These are phyloP conservation scores for Liolophura sinensis DNA, from an alignment of 1,140 invertebrate species.

Conservation along the genomic window DNA sequence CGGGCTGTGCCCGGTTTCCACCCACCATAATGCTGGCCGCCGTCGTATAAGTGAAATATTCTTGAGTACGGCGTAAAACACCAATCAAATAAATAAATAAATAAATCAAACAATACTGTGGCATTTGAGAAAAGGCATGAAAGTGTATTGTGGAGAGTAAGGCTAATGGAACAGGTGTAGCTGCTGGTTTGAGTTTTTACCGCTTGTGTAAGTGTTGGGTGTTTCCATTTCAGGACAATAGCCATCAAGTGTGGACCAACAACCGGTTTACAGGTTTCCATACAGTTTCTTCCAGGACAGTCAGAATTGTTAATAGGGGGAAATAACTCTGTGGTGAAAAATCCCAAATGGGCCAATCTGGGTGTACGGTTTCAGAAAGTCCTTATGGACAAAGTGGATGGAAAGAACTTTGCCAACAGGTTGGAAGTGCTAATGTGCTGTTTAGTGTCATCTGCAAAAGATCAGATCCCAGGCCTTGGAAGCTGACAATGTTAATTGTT, in stretches of 20 bases:
- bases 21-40: no score
- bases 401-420: conserved; percentile 95
- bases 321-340: conserved; percentile 76
- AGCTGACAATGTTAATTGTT: no score
- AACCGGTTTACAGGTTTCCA: conserved; percentile 64
- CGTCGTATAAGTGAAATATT: no score
- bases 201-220: neutral
- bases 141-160: neutral
- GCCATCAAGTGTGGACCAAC: conserved; percentile 85
- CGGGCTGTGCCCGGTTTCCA: no score
- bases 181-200: neutral
- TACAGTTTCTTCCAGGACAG: conserved; percentile 73
- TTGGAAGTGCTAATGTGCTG: conserved; percentile 96
- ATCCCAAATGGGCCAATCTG: conserved; percentile 87
- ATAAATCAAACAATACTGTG: neutral
- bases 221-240: conserved; percentile 68
- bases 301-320: conserved; percentile 83
- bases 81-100: no score
- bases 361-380: conserved; percentile 83
- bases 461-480: neutral
- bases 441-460: conserved; percentile 52
- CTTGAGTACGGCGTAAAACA: no score
- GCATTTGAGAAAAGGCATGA: neutral
- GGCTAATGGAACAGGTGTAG: neutral
- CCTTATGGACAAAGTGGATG: conserved; percentile 91